Evolutionary conservation across 2,113 vertebrate species (phyloP).

Genomic region (Orthonyx spaldingii): DNA sequence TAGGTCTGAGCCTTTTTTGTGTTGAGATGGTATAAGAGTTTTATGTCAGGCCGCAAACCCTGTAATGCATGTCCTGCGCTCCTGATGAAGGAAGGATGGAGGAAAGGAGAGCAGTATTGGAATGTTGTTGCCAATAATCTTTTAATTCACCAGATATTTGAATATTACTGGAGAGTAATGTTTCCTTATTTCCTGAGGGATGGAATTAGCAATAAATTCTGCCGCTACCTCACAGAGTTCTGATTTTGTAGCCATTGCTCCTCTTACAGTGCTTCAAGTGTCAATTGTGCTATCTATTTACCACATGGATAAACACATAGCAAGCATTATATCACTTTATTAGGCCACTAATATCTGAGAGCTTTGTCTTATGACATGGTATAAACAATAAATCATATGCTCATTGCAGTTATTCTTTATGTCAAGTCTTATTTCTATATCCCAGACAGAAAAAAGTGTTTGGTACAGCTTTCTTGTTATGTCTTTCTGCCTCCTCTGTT

Average conservation of each 20-base stretch:
- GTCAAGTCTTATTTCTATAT: slow-evolving; percentile 39
- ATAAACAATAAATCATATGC: slow-evolving; percentile 34
- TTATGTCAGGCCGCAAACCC: not conserved
- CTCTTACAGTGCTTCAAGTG: not conserved
- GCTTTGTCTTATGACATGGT: slow-evolving; percentile 7
- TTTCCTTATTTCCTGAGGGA: not conserved
- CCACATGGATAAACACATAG: slow-evolving; percentile 42
- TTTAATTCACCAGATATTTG: slow-evolving; percentile 1
- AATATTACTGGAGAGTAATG: not conserved
- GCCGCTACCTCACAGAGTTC: not conserved
- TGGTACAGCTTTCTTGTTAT: not conserved
- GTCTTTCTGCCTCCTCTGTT: not conserved
- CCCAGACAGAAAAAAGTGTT: not conserved
- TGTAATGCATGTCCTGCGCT: not conserved
- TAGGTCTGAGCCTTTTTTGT: not conserved
- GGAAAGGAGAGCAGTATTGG: not conserved
- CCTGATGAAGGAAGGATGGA: not conserved
- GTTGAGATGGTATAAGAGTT: not conserved
- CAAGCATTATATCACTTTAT: slow-evolving; percentile 46
- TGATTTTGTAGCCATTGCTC: not conserved
- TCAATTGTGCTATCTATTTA: slow-evolving; percentile 40
- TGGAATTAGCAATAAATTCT: not conserved
- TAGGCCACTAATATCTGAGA: not conserved
- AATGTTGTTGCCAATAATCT: not conserved
- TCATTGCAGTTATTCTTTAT: slow-evolving; percentile 39